Evolutionary conservation across 2,797 vertebrate genomes (phyloP).

Genomic region (Crenuchus spilurus): DNA sequence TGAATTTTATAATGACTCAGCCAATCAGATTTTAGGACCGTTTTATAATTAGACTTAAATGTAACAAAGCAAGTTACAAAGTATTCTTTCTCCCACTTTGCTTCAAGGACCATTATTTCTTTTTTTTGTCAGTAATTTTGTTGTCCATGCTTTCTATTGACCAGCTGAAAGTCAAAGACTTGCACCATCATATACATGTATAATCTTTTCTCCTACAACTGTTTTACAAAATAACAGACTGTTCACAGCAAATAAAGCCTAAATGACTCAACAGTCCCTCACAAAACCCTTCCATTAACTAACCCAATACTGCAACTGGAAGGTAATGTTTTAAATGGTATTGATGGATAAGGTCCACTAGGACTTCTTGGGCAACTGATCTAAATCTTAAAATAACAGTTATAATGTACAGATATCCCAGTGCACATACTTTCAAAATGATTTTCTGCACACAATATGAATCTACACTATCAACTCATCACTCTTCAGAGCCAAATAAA

Average conservation of each 20-base stretch:
- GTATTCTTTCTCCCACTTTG: too few relatives aligned
- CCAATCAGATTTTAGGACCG: too few relatives aligned
- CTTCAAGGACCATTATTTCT: too few relatives aligned
- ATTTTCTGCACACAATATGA: slow-evolving; percentile 7
- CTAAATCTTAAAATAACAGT: background rate
- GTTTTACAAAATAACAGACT: background rate
- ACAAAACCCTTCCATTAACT: background rate
- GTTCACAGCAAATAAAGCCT: background rate
- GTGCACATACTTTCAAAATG: background rate
- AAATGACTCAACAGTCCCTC: background rate
- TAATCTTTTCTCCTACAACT: background rate
- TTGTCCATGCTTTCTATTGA: too few relatives aligned
- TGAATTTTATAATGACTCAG: too few relatives aligned
- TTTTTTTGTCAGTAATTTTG: too few relatives aligned
- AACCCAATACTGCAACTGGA: background rate
- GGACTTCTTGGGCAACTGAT: background rate
- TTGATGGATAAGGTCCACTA: background rate
- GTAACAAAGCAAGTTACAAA: too few relatives aligned
- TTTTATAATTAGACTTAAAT: too few relatives aligned
- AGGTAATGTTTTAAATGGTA: background rate
- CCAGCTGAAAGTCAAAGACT: too few relatives aligned
- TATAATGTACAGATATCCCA: slow-evolving; percentile 1
- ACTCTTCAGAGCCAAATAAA: slow-evolving; percentile 8
- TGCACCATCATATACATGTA: too few relatives aligned
- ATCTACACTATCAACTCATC: background rate